A percentile compares a stretch with the other conserved stretches of the same genome.
Evolutionary conservation across 2,113 vertebrate genomes (phyloP).

Genomic region (Xiphophorus hellerii): DNA sequence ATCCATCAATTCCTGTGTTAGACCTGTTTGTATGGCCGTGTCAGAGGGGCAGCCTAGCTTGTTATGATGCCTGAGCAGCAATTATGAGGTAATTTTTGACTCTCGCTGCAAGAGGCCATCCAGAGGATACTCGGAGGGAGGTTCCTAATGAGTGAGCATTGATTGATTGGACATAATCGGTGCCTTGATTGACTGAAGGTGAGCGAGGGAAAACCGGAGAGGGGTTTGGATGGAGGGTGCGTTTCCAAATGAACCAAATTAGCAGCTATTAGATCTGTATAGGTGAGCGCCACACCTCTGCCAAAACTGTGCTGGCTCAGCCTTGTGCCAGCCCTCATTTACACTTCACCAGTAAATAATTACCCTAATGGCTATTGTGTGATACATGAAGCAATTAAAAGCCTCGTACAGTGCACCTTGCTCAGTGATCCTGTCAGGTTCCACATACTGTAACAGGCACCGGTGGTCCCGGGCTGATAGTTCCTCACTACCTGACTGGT

Average conservation of each 20-base stretch:
- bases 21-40: slow-evolving; percentile 75
- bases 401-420: slow-evolving; percentile 78
- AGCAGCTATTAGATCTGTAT: slow-evolving; percentile 57
- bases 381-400: slow-evolving; percentile 84
- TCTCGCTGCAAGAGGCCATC: slow-evolving; percentile 74
- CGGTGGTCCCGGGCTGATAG: slow-evolving; percentile 57
- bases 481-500: slow-evolving; percentile 68
- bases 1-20: slow-evolving; percentile 79
- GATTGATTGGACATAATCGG: slow-evolving; percentile 81
- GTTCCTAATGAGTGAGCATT: slow-evolving; percentile 81
- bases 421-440: slow-evolving; percentile 72
- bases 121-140: slow-evolving; percentile 77
- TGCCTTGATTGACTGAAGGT: slow-evolving; percentile 63
- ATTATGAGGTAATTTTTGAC: slow-evolving; percentile 84
- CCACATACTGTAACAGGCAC: slow-evolving; percentile 48
- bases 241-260: slow-evolving; percentile 68
- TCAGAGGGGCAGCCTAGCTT: slow-evolving; percentile 79
- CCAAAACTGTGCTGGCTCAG: slow-evolving; percentile 51
- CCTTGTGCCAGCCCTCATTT: slow-evolving; percentile 76
- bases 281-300: slow-evolving; percentile 62
- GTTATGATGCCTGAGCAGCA: slow-evolving; percentile 85
- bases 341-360: slow-evolving; percentile 82
- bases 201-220: slow-evolving; percentile 30
- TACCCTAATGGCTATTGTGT: slow-evolving; percentile 83
- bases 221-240: slow-evolving; percentile 38